phyloP scores from a whole-genome alignment of 2,888 invertebrate genomes.

The Dyspetes luteomarginatus region DNA sequence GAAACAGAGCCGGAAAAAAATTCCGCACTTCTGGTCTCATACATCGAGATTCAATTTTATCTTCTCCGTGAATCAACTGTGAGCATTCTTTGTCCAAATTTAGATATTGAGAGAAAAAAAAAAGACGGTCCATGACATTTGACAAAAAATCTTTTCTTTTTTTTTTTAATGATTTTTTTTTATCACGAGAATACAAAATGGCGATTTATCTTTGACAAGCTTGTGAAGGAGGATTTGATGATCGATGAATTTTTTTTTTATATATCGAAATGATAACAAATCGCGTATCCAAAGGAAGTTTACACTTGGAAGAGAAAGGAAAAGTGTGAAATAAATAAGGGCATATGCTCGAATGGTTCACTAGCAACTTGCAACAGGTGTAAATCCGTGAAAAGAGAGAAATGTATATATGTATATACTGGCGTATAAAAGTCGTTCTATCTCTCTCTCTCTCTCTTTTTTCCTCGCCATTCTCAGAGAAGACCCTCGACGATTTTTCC shows the following conservation, averaged over 20 bases:
- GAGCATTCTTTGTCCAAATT: not conserved
- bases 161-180: too few species aligned
- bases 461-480: conserved; percentile 56
- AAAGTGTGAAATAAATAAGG: conserved; percentile 70
- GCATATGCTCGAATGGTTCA: conserved; percentile 68
- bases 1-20: not conserved
- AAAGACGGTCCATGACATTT: too few species aligned
- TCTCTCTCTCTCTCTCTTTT: not conserved
- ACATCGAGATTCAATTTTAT: conserved; percentile 2
- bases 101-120: not conserved
- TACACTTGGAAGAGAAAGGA: not conserved
- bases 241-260: too few species aligned
- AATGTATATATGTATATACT: too few species aligned
- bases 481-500: conserved; percentile 48
- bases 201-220: too few species aligned
- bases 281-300: conserved; percentile 31
- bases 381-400: conserved; percentile 78
- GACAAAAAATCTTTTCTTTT: too few species aligned
- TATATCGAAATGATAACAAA: conserved; percentile 36
- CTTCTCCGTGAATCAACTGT: not conserved
- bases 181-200: too few species aligned
- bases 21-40: not conserved
- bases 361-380: conserved; percentile 81
- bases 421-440: conserved; percentile 10
- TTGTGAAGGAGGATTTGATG: too few species aligned